Base-by-base conservation (phyloP, 2,888 invertebrate species). In the Orthonevra nobilis region DNA sequence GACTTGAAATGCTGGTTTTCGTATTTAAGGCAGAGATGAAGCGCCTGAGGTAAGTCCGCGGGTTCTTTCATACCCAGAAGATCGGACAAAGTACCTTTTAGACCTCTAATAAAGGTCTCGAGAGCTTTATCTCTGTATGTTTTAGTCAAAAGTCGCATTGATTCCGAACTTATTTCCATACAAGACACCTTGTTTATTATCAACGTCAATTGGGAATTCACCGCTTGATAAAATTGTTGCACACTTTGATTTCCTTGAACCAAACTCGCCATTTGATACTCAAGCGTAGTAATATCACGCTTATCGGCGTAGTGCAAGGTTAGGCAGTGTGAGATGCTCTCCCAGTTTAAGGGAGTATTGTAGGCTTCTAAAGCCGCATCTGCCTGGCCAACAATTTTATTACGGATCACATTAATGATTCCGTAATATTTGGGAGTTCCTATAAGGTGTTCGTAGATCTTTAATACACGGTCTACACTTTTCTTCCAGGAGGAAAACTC, bases 401-500 rank as follows among this genome's bases (percentile, higher is more conserved):
- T 48, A 3, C 68, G 44, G 23, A 69, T 44, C 3, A 58, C 60
- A 20, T 42, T 50, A 20, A 60, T 5, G 7, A 69, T 69, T 3
- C 50, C 60, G 23, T 42, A 60, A 17, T 60, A 60, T 19, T 40
- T 58, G 0, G 68, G 17, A 5, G 58, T 58, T 12, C 48, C 68
- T 23, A 10, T 54, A 19, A 7, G 7, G n/a, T 32, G 9, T 28
- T 58, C 52, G 7, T 46, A 46, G 6, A 46, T 66, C 40, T 26
- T 34, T 7, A 54, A 10, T 6, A 66, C 40, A 0, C 46, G 54
- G 7, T 66, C 46, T 2, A 66, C 36, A 7, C 66, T 46, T 19
- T 66, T 66, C 54, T 40, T 64, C 64, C 66, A 54, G n/a, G 46
- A 56, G n/a, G 54, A 56, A 10, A 66, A 66, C 23, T 66, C 46